phyloP scores from a whole-genome alignment of 2,888 invertebrate species.

The Colletes collaris region DNA sequence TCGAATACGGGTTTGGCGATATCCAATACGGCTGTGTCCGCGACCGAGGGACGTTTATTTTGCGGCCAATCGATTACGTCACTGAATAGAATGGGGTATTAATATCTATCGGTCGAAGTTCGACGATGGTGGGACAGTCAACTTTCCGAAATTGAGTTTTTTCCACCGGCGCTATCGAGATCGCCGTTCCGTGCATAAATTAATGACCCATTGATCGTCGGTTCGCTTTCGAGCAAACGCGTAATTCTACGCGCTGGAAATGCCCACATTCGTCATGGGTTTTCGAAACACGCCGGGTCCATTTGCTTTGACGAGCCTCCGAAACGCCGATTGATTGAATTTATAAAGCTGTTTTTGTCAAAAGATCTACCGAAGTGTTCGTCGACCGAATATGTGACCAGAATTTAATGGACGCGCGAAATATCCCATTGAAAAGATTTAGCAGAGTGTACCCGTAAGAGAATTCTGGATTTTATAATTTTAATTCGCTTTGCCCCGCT shows the following conservation, averaged over 20 bases:
- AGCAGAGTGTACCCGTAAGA: no score
- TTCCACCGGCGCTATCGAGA: neutral
- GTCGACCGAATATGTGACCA: no score
- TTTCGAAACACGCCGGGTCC: no score
- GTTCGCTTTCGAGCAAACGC: no score
- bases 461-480: no score
- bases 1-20: neutral
- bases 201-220: neutral
- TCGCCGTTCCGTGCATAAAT: neutral
- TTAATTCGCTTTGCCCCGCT: no score
- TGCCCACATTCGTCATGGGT: no score
- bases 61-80: conserved; percentile 29
- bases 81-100: conserved; percentile 19
- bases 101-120: conserved; percentile 16
- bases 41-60: conserved; percentile 11
- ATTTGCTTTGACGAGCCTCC: no score
- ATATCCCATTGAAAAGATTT: no score
- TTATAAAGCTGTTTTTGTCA: neutral
- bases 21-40: neutral
- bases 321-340: conserved; percentile 1
- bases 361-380: neutral
- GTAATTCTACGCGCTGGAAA: no score
- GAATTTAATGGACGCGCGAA: no score
- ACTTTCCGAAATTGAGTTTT: conserved; percentile 19
- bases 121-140: neutral